Evolutionary conservation across 2,113 vertebrate species (phyloP), one percentile per base, ranked within the genome.

Genomic region (Nyctereutes procyonoides): DNA sequence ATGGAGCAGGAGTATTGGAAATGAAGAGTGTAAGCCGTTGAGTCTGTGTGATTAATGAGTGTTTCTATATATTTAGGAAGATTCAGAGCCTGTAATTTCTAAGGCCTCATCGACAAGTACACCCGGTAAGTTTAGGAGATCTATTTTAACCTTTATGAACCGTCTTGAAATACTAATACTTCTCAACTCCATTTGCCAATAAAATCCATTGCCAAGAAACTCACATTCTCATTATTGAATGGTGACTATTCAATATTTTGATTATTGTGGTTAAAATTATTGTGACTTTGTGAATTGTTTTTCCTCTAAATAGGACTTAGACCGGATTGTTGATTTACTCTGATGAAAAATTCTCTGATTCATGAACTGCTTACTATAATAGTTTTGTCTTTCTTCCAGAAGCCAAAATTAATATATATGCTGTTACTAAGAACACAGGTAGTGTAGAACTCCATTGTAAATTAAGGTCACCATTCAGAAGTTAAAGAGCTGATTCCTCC

Each of bases 21-120:
- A 1, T 30, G 38, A 30, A 7, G 5, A 15, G 26, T 16, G 24
- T 76, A 43, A 32, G 43, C 55, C 35, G 1, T 62, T 79, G 4
- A 35, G 8, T 43, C 13, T 26, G 1, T 65, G 4, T 24, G 83
- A 20, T 67, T 56, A 32, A 92, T 51, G 11, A 0, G 2, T 24
- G 1, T 98, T 56, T 79, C 15, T 94, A 30, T 97, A 88, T 97
- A 84, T 97, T 98, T 98, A 99, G 99, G 99, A 99, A 97, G 99
- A 99, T 91, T 95, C 99, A 58, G 99, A 99, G 79, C 98, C 99
- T 97, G 98, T 99, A 35, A 98, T 99, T 97, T 98, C 99, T 35
- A 99, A 99, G 98, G 98, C 99, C 96, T 99, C 99, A 80, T 99
- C 99, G 98, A 99, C 99, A 99, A 99, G 99, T 99, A 99, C 99